phyloP scores from a whole-genome alignment of 2,888 invertebrate species.

The Galeopsomyia nigrocyanea region DNA sequence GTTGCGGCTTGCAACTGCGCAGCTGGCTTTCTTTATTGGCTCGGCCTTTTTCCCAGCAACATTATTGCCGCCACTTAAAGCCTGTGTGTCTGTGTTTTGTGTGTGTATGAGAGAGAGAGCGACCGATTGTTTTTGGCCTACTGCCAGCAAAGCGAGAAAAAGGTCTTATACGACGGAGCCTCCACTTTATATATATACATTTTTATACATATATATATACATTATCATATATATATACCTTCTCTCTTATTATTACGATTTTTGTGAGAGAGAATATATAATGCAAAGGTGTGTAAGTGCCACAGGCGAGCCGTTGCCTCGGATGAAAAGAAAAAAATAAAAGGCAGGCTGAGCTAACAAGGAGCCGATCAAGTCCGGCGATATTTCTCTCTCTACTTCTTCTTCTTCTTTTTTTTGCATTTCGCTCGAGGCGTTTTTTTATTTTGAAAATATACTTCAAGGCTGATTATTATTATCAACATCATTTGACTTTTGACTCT shows the following conservation, averaged over 20 bases:
- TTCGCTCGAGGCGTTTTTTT: slow-evolving; percentile 32
- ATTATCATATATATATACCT: slow-evolving; percentile 2
- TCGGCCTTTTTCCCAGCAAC: not conserved
- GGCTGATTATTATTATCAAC: slow-evolving; percentile 1
- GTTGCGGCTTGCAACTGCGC: too few relatives aligned
- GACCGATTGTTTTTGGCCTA: slow-evolving; percentile 41
- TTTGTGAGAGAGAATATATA: too few relatives aligned
- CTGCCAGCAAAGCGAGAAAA: slow-evolving; percentile 17
- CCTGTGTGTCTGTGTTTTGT: slow-evolving; percentile 5
- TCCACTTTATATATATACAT: slow-evolving; percentile 20
- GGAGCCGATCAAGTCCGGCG: slow-evolving; percentile 33
- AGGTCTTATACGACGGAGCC: slow-evolving; percentile 25
- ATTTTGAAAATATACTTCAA: slow-evolving; percentile 20
- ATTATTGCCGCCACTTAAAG: slow-evolving; percentile 36
- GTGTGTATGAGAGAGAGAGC: not conserved
- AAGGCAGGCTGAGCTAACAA: not conserved
- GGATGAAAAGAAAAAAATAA: too few relatives aligned
- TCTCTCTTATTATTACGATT: too few relatives aligned
- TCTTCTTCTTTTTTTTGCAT: slow-evolving; percentile 51
- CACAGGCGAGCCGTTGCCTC: too few relatives aligned
- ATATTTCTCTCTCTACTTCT: slow-evolving; percentile 28
- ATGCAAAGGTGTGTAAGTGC: too few relatives aligned
- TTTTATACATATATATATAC: slow-evolving; percentile 10
- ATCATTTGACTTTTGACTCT: slow-evolving; percentile 37
- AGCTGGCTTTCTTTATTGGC: too few relatives aligned